Evolutionary conservation across 2,113 vertebrate genomes (phyloP).

Genomic region (Vicugna pacos): DNA sequence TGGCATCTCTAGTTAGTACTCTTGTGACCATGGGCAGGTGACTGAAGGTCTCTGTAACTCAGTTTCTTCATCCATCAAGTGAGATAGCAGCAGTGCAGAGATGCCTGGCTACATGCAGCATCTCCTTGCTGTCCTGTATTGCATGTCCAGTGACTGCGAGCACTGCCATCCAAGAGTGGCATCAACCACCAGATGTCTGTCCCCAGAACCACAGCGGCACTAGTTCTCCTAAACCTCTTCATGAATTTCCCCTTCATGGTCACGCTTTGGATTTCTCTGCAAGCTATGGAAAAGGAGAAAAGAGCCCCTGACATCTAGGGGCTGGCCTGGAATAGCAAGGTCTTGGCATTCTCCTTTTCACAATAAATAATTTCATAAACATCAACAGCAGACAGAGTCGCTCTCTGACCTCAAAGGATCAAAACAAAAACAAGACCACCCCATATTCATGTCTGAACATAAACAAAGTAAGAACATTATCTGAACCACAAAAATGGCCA

Average conservation of each 20-base stretch:
- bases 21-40: not conserved
- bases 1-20: not conserved
- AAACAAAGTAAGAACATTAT: not conserved
- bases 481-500: not conserved
- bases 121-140: not conserved
- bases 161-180: rapidly evolving
- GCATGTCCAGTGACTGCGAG: no score
- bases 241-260: not conserved
- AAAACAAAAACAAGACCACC: not conserved
- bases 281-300: not conserved
- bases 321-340: not conserved
- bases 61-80: not conserved
- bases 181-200: not conserved
- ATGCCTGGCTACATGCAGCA: not conserved
- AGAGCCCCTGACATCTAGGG: not conserved
- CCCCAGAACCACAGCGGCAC: not conserved
- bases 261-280: not conserved
- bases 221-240: not conserved
- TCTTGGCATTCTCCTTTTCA: not conserved
- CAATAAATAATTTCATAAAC: not conserved
- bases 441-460: not conserved
- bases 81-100: not conserved
- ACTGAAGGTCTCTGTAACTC: not conserved
- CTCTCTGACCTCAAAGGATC: not conserved
- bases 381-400: not conserved